These are phyloP conservation scores for Labeo rohita DNA, from an alignment of 2,113 vertebrate genomes.

Conservation along the genomic window DNA sequence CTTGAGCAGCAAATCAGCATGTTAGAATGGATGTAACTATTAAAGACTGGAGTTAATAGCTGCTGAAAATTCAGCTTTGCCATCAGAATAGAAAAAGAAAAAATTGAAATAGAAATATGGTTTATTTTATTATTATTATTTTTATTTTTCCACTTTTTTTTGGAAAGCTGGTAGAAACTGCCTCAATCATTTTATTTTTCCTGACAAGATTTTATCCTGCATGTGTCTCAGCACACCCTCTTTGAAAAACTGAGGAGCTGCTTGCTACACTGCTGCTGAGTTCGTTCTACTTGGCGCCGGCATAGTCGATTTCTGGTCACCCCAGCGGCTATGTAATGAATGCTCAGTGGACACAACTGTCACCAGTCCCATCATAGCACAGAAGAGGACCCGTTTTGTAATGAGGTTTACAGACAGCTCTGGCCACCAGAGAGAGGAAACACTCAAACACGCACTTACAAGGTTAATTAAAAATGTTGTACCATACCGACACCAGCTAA, in stretches of 20 bases:
- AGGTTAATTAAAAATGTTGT: constrained; percentile 74
- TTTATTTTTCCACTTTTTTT: too few species aligned
- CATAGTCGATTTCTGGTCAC: constrained; percentile 23
- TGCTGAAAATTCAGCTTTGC: too few species aligned
- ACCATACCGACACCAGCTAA: constrained; percentile 57
- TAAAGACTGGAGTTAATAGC: too few species aligned
- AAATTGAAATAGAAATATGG: too few species aligned
- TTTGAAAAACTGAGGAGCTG: background rate
- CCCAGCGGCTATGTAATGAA: constrained; percentile 39
- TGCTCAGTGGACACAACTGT: constrained; percentile 38
- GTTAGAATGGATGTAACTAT: too few species aligned
- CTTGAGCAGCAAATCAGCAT: too few species aligned
- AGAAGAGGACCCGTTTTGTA: constrained; percentile 34
- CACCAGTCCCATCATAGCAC: constrained; percentile 36
- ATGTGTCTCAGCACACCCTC: background rate
- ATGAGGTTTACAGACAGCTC: constrained; percentile 47
- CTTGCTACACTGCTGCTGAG: background rate
- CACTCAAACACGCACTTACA: constrained; percentile 61
- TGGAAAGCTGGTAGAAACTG: background rate
- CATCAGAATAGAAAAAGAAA: background rate
- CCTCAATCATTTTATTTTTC: background rate
- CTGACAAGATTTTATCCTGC: background rate
- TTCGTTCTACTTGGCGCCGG: background rate
- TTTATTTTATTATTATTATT: too few species aligned
- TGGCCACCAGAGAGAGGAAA: constrained; percentile 58